Evolutionary conservation across 2,888 invertebrate species (phyloP).

Genomic region (Osedax fenrisi): DNA sequence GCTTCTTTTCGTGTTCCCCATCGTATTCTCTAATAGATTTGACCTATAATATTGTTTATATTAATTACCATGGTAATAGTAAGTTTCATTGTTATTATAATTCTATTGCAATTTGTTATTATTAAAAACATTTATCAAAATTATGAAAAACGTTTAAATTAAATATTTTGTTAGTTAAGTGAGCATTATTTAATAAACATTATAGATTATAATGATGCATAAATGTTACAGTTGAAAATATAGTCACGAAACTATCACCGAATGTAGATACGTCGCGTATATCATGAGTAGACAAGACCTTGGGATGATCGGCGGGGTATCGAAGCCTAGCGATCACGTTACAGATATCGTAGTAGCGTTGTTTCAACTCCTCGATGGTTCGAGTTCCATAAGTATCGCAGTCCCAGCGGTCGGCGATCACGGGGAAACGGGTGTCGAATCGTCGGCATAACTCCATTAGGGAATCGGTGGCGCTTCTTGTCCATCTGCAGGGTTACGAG

Average conservation of each 20-base stretch:
- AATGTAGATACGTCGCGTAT: too few relatives aligned
- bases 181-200: too few relatives aligned
- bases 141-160: too few relatives aligned
- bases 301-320: not conserved
- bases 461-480: constrained; percentile 84
- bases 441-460: constrained; percentile 77
- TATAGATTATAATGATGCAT: too few relatives aligned
- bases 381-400: constrained; percentile 62
- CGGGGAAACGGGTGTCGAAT: constrained; percentile 59
- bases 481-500: constrained; percentile 74
- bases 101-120: too few relatives aligned
- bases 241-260: too few relatives aligned
- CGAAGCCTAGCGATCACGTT: constrained; percentile 56
- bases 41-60: constrained; percentile 55
- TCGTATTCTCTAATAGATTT: constrained; percentile 71
- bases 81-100: too few relatives aligned
- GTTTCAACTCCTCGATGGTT: constrained; percentile 86
- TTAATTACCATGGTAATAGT: too few relatives aligned
- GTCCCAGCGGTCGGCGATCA: constrained; percentile 88
- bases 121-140: too few relatives aligned
- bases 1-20: constrained; percentile 79
- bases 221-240: too few relatives aligned
- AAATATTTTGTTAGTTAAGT: too few relatives aligned
- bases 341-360: constrained; percentile 79
- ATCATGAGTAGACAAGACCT: not conserved